These are phyloP conservation scores for Leuciscus idus DNA, from an alignment of 2,113 vertebrate species.

Conservation along the genomic window DNA sequence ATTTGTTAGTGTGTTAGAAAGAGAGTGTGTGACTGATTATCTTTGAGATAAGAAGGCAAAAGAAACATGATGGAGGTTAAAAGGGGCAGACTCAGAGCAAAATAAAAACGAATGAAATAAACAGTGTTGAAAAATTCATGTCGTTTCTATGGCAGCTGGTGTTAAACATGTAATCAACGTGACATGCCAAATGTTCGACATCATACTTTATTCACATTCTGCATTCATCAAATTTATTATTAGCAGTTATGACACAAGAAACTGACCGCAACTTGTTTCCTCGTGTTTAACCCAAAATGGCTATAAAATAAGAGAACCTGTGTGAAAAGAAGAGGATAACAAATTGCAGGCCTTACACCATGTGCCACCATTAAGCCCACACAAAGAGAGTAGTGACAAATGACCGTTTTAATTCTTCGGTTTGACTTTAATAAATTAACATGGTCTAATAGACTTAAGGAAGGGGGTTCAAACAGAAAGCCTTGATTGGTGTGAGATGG, in stretches of 20 bases:
- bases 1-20: conserved; percentile 52
- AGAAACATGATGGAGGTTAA: conserved; percentile 64
- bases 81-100: conserved; percentile 34
- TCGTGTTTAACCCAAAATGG: neutral
- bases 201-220: neutral
- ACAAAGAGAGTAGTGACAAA: conserved; percentile 79
- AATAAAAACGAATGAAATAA: conserved; percentile 53
- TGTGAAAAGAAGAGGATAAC: conserved; percentile 39
- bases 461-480: conserved; percentile 77
- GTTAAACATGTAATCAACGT: too few species aligned
- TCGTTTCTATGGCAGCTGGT: too few species aligned
- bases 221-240: neutral
- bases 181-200: neutral
- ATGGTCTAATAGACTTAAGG: conserved; percentile 77
- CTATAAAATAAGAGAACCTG: neutral
- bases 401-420: conserved; percentile 77
- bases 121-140: too few species aligned
- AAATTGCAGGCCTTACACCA: conserved; percentile 72
- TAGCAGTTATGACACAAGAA: conserved; percentile 20
- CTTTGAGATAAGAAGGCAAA: conserved; percentile 42
- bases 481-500: conserved; percentile 81
- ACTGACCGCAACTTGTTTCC: neutral
- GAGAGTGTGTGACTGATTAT: conserved; percentile 56
- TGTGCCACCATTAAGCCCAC: conserved; percentile 78
- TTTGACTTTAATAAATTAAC: conserved; percentile 85